Conservation (phyloP, 2,797 vertebrate genomes). For the Bovichtus diacanthus region DNA sequence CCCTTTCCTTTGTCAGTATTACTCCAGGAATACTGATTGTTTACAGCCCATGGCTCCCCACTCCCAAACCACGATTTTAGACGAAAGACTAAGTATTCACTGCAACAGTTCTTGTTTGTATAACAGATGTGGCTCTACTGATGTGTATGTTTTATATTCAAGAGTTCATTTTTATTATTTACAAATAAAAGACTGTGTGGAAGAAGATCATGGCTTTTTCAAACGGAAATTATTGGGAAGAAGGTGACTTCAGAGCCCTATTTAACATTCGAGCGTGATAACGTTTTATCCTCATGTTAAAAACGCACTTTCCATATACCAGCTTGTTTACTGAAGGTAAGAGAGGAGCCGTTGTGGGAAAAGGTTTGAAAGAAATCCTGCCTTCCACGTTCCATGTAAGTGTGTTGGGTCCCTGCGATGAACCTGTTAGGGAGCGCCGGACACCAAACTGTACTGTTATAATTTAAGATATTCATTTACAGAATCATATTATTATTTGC, state of each 20-base stretch:
- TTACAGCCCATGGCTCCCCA: conserved; percentile 86
- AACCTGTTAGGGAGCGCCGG: no score
- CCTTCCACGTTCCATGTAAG: not conserved
- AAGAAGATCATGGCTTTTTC: conserved; percentile 75
- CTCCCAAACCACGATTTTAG: conserved; percentile 75
- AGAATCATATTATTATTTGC: not conserved
- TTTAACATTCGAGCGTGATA: not conserved
- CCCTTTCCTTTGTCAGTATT: conserved; percentile 90
- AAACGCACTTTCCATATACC: not conserved
- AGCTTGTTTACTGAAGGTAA: not conserved
- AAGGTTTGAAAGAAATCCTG: not conserved
- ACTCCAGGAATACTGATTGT: conserved; percentile 87
- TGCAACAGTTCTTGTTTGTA: conserved; percentile 90
- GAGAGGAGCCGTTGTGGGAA: not conserved
- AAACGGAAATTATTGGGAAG: conserved; percentile 27
- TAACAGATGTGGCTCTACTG: conserved; percentile 89
- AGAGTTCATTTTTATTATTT: conserved; percentile 92
- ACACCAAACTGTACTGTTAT: not conserved
- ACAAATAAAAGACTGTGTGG: conserved; percentile 91
- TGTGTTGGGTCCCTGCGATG: not conserved
- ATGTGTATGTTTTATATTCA: conserved; percentile 91
- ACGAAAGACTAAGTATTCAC: conserved; percentile 87
- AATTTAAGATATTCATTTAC: not conserved
- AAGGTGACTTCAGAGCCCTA: not conserved
- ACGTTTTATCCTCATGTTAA: not conserved